phyloP scores from a whole-genome alignment of 2,797 vertebrate genomes.

The Mus spretus region DNA sequence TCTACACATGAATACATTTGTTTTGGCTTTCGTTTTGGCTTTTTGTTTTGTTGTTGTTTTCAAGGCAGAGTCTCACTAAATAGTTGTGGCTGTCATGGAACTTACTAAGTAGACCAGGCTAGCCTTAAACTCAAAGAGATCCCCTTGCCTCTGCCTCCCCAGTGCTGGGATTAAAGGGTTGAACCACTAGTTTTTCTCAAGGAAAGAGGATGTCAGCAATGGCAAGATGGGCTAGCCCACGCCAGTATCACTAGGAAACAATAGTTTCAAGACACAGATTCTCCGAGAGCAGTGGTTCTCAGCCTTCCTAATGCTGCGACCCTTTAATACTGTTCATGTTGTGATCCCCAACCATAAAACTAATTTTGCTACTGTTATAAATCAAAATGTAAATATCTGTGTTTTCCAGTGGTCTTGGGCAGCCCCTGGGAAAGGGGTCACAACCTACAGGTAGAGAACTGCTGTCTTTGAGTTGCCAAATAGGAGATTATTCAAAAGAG shows the following conservation, averaged over 20 bases:
- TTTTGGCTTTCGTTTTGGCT: not conserved
- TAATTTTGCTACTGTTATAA: not conserved
- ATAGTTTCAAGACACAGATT: not conserved
- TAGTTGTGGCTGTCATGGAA: not conserved
- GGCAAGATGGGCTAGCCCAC: not conserved
- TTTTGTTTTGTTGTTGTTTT: not conserved
- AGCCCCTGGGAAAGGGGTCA: not conserved
- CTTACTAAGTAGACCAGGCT: not conserved
- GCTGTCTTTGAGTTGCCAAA: not conserved
- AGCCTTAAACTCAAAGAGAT: not conserved
- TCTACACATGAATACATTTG: not conserved
- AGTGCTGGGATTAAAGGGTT: not conserved
- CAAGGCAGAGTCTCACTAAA: not conserved
- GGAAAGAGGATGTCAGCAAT: slow-evolving; percentile 42
- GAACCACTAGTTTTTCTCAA: slow-evolving; percentile 47
- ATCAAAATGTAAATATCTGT: not conserved
- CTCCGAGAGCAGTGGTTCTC: not conserved
- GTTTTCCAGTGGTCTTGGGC: not conserved
- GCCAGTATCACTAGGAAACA: not conserved
- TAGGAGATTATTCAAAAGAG: slow-evolving; percentile 29
- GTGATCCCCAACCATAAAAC: too few species aligned
- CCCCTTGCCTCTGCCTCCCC: not conserved
- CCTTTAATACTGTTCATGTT: not conserved
- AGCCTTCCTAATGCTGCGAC: not conserved
- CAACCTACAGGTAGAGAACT: not conserved